Evolutionary conservation across 2,888 invertebrate genomes (phyloP).

Genomic region (Clanis bilineata): DNA sequence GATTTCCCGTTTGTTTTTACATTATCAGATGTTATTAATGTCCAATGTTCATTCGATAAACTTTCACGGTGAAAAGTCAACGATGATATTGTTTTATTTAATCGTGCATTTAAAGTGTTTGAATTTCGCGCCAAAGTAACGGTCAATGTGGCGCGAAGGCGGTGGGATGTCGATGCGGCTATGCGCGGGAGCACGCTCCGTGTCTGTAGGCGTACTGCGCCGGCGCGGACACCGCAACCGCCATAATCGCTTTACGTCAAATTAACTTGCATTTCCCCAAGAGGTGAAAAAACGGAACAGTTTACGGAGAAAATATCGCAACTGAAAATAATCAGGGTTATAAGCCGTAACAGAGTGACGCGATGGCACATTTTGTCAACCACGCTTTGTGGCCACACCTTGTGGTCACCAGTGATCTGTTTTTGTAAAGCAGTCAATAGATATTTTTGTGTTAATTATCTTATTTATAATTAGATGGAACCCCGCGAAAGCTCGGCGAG

Average conservation of each 20-base stretch:
- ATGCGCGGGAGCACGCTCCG: constrained; percentile 57
- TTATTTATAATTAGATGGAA: too few relatives aligned
- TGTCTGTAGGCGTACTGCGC: constrained; percentile 58
- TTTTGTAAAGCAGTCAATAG: not conserved
- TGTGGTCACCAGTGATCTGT: not conserved
- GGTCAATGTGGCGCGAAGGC: constrained; percentile 30
- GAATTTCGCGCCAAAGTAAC: constrained; percentile 37
- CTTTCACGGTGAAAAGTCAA: constrained; percentile 68
- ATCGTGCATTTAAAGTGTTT: constrained; percentile 23
- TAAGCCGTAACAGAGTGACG: constrained; percentile 44
- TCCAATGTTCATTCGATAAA: constrained; percentile 53
- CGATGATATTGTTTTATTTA: constrained; percentile 47
- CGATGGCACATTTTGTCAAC: constrained; percentile 33
- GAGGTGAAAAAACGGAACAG: constrained; percentile 71
- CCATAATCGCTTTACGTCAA: constrained; percentile 66
- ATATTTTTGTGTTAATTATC: not conserved
- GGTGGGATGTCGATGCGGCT: not conserved
- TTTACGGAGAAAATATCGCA: constrained; percentile 66
- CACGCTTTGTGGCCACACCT: constrained; percentile 21
- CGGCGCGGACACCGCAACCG: constrained; percentile 42
- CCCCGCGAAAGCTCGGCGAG: too few relatives aligned
- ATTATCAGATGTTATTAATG: constrained; percentile 24
- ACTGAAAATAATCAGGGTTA: constrained; percentile 68
- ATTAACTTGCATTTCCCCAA: constrained; percentile 72
- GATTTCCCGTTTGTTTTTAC: constrained; percentile 38